A percentile compares a stretch with the other conserved stretches of the same genome.
Conservation (phyloP, 1,140 invertebrate genomes). For the Anastatus disparis region DNA sequence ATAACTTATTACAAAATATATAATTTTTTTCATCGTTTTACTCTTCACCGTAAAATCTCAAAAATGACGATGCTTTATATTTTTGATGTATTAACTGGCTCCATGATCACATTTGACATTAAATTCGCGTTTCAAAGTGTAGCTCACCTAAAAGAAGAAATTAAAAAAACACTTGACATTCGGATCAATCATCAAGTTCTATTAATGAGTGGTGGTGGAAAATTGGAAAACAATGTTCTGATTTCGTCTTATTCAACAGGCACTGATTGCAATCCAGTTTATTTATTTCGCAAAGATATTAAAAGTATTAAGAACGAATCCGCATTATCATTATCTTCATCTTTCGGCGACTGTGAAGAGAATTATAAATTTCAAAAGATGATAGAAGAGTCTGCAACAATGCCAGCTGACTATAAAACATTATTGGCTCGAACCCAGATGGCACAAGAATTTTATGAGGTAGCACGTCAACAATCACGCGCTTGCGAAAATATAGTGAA, state of each 20-base stretch:
- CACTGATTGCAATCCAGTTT: slow-evolving; percentile 10
- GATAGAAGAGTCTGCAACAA: not conserved
- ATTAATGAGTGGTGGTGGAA: slow-evolving; percentile 9
- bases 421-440: not conserved
- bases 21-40: too few relatives aligned
- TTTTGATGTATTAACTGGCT: not conserved
- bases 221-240: not conserved
- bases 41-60: too few relatives aligned
- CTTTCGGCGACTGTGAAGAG: not conserved
- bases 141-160: not conserved
- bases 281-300: not conserved
- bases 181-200: not conserved
- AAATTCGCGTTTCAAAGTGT: slow-evolving; percentile 5
- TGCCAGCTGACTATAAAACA: not conserved
- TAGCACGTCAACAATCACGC: not conserved
- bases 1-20: too few relatives aligned
- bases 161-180: not conserved
- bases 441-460: not conserved
- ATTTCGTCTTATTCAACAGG: slow-evolving; percentile 14
- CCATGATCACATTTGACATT: not conserved
- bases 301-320: too few relatives aligned
- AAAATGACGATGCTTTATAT: slow-evolving; percentile 6
- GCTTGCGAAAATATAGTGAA: not conserved
- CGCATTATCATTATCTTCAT: not conserved
- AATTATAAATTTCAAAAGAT: not conserved